These are phyloP conservation scores for Pongo pygmaeus DNA, from an alignment of 2,113 vertebrate species.

Conservation along the genomic window DNA sequence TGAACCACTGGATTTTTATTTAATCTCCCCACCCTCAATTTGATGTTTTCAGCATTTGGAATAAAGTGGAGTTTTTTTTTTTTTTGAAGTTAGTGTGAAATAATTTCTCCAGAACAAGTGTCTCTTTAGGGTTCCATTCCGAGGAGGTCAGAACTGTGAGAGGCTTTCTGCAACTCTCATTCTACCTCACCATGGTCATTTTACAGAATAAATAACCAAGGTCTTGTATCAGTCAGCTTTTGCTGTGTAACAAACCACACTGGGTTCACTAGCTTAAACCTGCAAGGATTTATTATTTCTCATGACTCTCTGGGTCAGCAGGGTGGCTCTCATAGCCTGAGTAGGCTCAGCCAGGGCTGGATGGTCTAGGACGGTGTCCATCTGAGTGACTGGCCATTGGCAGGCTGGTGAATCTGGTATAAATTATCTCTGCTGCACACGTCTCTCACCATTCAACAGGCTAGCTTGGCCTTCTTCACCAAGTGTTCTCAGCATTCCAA, in stretches of 20 bases:
- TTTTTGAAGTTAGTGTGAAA: neutral
- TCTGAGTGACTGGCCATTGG: neutral
- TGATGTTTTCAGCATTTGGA: conserved; percentile 27
- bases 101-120: neutral
- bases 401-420: neutral
- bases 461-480: neutral
- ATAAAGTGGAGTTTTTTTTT: neutral
- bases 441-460: neutral
- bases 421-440: neutral
- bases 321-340: neutral
- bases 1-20: neutral
- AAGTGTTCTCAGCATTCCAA: neutral
- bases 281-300: neutral
- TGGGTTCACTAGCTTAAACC: neutral
- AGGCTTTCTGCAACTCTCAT: conserved; percentile 14
- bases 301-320: neutral
- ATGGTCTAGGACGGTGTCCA: neutral
- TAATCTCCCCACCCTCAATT: neutral
- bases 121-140: neutral
- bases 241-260: conserved; percentile 22
- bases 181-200: neutral
- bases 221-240: neutral
- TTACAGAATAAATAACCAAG: neutral
- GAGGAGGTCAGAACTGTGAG: neutral
- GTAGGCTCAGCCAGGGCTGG: neutral